Conservation (phyloP, 2,113 vertebrate genomes). For the Oryzias curvinotus region DNA sequence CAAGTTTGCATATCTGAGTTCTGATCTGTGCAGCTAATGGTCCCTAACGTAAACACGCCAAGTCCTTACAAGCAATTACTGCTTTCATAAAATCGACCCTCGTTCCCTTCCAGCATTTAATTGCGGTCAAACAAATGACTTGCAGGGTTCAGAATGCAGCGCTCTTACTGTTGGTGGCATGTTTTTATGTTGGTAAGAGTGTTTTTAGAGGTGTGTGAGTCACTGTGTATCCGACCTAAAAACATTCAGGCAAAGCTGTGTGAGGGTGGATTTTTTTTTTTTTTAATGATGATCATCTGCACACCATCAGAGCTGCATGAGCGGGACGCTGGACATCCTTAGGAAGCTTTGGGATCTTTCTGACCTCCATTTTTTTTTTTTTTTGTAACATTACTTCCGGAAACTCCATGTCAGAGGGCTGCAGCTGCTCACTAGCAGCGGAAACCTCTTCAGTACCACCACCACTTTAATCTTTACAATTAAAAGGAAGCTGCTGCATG, state of each 20-base stretch:
- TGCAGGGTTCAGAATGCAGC: constrained; percentile 67
- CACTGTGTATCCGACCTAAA: constrained; percentile 15
- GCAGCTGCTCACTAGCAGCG: constrained; percentile 25
- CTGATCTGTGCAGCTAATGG: constrained; percentile 78
- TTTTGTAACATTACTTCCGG: constrained; percentile 25
- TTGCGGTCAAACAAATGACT: constrained; percentile 78
- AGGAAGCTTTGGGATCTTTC: constrained; percentile 51
- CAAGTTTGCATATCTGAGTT: constrained; percentile 79
- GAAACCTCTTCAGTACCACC: constrained; percentile 32
- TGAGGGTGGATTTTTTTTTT: neutral
- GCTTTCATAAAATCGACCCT: constrained; percentile 76
- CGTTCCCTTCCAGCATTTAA: constrained; percentile 75
- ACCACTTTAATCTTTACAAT: constrained; percentile 34
- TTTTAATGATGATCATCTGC: too few relatives aligned
- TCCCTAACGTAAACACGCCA: constrained; percentile 76
- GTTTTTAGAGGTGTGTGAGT: constrained; percentile 52
- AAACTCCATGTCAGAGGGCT: constrained; percentile 50
- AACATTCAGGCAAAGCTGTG: neutral
- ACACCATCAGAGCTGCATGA: constrained; percentile 37
- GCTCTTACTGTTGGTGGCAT: constrained; percentile 38
- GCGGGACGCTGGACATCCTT: constrained; percentile 50
- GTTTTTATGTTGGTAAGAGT: constrained; percentile 40
- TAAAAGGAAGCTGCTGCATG: constrained; percentile 19
- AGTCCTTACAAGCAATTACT: constrained; percentile 81
- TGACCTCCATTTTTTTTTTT: constrained; percentile 32